Percentiles rank a stretch among this genome's conserved stretches.
Conservation (phyloP, 1,140 invertebrate genomes). For the Achroia grisella region DNA sequence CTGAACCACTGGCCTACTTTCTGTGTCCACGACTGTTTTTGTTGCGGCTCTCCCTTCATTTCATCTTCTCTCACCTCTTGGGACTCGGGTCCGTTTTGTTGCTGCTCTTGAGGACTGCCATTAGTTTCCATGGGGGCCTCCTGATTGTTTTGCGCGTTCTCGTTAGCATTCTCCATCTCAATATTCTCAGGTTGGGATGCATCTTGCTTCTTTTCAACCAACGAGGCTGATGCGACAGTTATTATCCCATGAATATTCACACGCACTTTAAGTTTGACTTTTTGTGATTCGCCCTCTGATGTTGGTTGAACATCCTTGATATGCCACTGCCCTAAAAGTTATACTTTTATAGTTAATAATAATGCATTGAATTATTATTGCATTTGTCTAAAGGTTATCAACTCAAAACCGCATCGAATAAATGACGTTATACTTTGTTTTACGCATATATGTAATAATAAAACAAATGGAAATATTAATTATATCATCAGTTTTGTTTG, state of each 20-base stretch:
- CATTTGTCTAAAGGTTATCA: no score
- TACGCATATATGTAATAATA: no score
- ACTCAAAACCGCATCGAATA: no score
- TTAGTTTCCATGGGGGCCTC: constrained; percentile 66
- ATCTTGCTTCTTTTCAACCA: constrained; percentile 87
- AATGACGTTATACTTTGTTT: no score
- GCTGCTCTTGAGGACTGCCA: constrained; percentile 46
- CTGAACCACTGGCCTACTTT: constrained; percentile 79
- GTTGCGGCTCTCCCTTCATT: constrained; percentile 66
- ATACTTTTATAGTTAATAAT: no score
- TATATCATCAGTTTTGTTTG: no score
- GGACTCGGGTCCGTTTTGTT: constrained; percentile 62
- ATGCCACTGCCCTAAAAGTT: constrained; percentile 81
- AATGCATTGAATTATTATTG: no score
- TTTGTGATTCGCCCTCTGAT: constrained; percentile 90
- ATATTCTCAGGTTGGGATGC: constrained; percentile 75
- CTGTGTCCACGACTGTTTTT: constrained; percentile 78
- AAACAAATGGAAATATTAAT: no score
- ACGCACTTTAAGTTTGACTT: constrained; percentile 96
- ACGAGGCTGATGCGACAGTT: constrained; percentile 86
- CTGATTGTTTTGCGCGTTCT: constrained; percentile 63
- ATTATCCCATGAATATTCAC: constrained; percentile 96
- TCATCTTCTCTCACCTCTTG: constrained; percentile 73
- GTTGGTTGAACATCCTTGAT: constrained; percentile 90
- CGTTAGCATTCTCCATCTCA: constrained; percentile 71